Percentiles rank a stretch among this genome's conserved stretches.
Evolutionary conservation across 2,113 vertebrate species (phyloP).

Genomic region (Aldabrachelys gigantea): DNA sequence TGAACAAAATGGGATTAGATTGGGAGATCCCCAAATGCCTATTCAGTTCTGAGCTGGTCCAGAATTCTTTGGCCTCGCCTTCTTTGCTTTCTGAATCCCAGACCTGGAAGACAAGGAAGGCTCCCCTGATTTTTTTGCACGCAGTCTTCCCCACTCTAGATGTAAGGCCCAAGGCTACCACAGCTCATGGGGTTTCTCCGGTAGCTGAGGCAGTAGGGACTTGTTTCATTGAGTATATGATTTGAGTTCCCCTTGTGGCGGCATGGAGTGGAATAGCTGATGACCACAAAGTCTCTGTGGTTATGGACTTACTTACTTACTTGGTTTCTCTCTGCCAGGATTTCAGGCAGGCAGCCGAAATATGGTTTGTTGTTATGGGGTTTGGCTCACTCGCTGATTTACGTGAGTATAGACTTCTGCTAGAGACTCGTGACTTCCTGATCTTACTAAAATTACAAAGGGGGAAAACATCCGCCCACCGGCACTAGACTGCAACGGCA

Average conservation of each 20-base stretch:
- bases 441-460: slow-evolving; percentile 44
- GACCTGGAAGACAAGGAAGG: neutral
- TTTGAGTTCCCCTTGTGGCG: neutral
- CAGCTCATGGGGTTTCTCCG: neutral
- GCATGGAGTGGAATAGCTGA: neutral
- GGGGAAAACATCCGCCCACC: neutral
- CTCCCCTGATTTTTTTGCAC: slow-evolving; percentile 6
- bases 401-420: slow-evolving; percentile 57
- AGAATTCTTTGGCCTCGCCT: neutral
- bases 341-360: slow-evolving; percentile 53
- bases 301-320: neutral
- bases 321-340: slow-evolving; percentile 26
- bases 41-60: neutral
- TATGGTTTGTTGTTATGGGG: slow-evolving; percentile 57
- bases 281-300: neutral
- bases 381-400: slow-evolving; percentile 66
- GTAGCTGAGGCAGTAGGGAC: neutral
- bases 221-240: neutral
- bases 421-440: slow-evolving; percentile 60
- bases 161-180: accelerated
- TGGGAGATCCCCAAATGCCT: neutral
- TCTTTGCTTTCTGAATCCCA: neutral
- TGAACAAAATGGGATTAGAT: neutral
- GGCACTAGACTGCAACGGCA: neutral
- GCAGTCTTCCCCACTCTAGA: neutral